Evolutionary conservation across 1,140 invertebrate species (phyloP).

Genomic region (Conus betulinus): DNA sequence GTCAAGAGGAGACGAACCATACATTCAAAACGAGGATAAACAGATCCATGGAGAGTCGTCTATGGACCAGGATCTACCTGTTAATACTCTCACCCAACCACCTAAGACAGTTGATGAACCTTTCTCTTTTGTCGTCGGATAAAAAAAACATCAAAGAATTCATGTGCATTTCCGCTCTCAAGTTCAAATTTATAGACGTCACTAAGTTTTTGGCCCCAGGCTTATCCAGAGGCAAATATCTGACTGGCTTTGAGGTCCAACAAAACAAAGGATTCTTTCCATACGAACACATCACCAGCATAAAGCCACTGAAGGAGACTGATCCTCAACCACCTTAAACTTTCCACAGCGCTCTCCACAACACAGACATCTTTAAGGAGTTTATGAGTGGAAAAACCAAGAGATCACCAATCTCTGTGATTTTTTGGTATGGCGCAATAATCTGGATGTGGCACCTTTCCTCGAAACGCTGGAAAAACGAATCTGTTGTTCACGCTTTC

Average conservation of each 20-base stretch:
- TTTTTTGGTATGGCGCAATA: constrained; percentile 50
- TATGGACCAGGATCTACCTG: too few species aligned
- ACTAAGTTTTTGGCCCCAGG: constrained; percentile 44
- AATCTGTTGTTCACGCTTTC: constrained; percentile 26
- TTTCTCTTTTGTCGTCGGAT: too few species aligned
- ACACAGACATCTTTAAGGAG: constrained; percentile 40
- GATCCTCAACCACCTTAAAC: too few species aligned
- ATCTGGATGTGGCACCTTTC: constrained; percentile 42
- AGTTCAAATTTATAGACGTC: constrained; percentile 46
- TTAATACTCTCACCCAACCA: too few species aligned
- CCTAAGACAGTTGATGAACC: too few species aligned
- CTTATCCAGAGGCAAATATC: constrained; percentile 34
- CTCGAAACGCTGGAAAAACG: constrained; percentile 41
- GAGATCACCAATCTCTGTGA: constrained; percentile 36
- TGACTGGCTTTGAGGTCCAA: constrained; percentile 45
- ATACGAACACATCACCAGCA: constrained; percentile 44
- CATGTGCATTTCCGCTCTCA: too few species aligned
- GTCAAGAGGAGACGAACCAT: too few species aligned
- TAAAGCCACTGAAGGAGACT: background rate
- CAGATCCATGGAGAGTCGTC: too few species aligned
- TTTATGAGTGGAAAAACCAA: constrained; percentile 42
- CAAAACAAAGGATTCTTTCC: constrained; percentile 52
- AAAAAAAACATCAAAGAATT: too few species aligned
- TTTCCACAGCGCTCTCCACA: constrained; percentile 41
- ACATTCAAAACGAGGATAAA: too few species aligned